Evolutionary conservation across 2,888 invertebrate genomes (phyloP).

Genomic region (Dinocampus coccinellae): DNA sequence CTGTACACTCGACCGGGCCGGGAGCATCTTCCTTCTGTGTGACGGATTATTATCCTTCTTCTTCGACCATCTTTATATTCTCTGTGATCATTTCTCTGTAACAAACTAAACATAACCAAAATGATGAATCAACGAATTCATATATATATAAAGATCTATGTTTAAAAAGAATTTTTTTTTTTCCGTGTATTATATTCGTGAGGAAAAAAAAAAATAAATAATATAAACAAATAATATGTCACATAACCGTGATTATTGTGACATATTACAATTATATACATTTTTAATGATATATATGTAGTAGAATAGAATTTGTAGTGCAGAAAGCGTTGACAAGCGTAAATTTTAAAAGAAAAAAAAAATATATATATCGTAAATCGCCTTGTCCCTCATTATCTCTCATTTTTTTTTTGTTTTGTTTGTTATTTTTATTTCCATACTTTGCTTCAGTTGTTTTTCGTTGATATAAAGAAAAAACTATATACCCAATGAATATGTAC

Average conservation of each 20-base stretch:
- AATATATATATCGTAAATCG: not conserved
- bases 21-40: slow-evolving; percentile 40
- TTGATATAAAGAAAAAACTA: slow-evolving; percentile 16
- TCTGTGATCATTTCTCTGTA: not conserved
- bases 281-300: not conserved
- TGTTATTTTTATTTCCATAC: not conserved
- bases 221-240: not conserved
- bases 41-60: slow-evolving; percentile 27
- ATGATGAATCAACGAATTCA: not conserved
- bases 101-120: slow-evolving; percentile 15
- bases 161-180: slow-evolving; percentile 13
- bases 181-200: not conserved
- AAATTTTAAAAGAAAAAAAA: not conserved
- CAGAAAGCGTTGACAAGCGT: slow-evolving; percentile 11
- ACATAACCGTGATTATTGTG: slow-evolving; percentile 8
- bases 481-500: slow-evolving; percentile 1
- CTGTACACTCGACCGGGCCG: slow-evolving; percentile 48
- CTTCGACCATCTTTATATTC: not conserved
- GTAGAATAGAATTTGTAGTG: not conserved
- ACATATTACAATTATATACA: slow-evolving; percentile 18
- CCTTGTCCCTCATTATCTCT: too few relatives aligned
- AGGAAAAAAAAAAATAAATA: not conserved
- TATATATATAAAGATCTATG: not conserved
- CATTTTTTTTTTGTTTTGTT: too few relatives aligned
- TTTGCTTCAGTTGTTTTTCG: not conserved